phyloP scores from a whole-genome alignment of 2,888 invertebrate genomes.

The Drosophila incognita region DNA sequence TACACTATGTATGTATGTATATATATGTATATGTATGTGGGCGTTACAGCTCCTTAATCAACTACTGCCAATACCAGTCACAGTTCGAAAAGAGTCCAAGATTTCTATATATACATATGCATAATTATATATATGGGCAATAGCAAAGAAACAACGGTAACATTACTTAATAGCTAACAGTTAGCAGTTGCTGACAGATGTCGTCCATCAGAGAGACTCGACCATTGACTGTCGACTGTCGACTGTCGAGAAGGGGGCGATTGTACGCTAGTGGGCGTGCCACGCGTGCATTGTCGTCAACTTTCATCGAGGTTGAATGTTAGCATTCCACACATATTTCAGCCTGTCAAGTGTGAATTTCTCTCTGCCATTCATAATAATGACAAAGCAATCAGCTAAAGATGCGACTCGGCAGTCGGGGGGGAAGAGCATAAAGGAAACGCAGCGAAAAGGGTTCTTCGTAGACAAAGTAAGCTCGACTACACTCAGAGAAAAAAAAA shows the following conservation, averaged over 20 bases:
- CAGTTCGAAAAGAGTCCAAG: conserved; percentile 1
- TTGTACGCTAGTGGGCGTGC: conserved; percentile 22
- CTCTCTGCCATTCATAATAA: conserved; percentile 54
- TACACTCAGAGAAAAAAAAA: not conserved
- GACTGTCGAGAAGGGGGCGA: not conserved
- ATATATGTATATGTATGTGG: not conserved
- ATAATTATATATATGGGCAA: not conserved
- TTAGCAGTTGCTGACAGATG: conserved; percentile 54
- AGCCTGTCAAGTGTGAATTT: conserved; percentile 69
- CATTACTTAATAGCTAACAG: conserved; percentile 1
- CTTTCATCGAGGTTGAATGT: conserved; percentile 51
- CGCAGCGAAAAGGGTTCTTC: not conserved
- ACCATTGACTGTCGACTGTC: conserved; percentile 3
- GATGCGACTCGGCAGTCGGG: not conserved
- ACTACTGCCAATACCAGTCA: not conserved
- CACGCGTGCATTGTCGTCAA: conserved; percentile 70
- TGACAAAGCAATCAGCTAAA: conserved; percentile 46
- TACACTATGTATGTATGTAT: not conserved
- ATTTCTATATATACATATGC: not conserved
- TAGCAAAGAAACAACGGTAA: not conserved
- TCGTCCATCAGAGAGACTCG: conserved; percentile 21
- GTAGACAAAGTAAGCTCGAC: not conserved
- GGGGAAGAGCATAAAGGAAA: not conserved
- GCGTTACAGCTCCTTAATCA: not conserved
- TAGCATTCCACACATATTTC: not conserved